Evolutionary conservation across 2,888 invertebrate genomes (phyloP).

Genomic region (Leptinotarsa rubiginosa): DNA sequence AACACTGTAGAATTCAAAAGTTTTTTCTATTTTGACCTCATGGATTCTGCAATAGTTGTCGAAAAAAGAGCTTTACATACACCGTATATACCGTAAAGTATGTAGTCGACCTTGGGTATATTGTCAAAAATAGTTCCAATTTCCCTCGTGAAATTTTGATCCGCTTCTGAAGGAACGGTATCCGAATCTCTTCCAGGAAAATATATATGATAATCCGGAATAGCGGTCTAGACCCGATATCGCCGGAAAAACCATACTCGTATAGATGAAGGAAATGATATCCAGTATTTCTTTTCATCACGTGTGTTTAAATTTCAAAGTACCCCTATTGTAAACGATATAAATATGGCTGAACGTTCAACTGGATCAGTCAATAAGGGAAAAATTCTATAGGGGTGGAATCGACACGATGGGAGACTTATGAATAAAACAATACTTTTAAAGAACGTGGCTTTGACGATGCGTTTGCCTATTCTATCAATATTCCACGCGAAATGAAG

Average conservation of each 20-base stretch:
- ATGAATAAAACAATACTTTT: slow-evolving; percentile 69
- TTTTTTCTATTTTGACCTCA: too few species aligned
- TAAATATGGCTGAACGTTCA: slow-evolving; percentile 63
- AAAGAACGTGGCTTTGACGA: slow-evolving; percentile 59
- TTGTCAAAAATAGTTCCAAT: too few species aligned
- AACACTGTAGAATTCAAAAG: too few species aligned
- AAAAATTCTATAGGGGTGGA: slow-evolving; percentile 62
- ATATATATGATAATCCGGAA: slow-evolving; percentile 15
- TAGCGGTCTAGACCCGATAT: slow-evolving; percentile 11
- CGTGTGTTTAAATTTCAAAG: slow-evolving; percentile 61
- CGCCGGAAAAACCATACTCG: slow-evolving; percentile 21
- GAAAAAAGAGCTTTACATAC: too few species aligned
- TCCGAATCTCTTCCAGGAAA: not conserved
- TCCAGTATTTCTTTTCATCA: slow-evolving; percentile 60
- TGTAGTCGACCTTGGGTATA: too few species aligned
- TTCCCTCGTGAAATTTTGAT: too few species aligned
- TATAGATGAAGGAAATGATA: slow-evolving; percentile 48
- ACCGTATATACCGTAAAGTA: too few species aligned
- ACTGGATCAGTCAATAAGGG: slow-evolving; percentile 66
- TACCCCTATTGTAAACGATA: slow-evolving; percentile 62
- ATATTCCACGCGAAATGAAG: slow-evolving; percentile 47
- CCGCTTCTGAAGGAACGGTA: not conserved
- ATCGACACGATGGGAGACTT: slow-evolving; percentile 63
- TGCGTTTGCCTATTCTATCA: slow-evolving; percentile 52
- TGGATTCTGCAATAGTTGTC: too few species aligned